phyloP scores from a whole-genome alignment of 2,888 invertebrate species.

The Himalopsyche japonica region DNA sequence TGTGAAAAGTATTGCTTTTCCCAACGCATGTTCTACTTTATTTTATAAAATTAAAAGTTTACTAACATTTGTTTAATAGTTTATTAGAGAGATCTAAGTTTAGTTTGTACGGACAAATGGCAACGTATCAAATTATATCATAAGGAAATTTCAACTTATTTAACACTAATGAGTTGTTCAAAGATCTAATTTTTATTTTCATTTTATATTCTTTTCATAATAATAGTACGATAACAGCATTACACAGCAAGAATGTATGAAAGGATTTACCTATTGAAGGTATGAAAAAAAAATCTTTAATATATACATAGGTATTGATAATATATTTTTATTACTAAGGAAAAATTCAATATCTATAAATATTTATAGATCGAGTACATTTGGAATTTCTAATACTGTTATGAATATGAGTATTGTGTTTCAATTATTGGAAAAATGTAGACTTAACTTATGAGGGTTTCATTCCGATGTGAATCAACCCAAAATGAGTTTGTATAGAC shows the following conservation, averaged over 20 bases:
- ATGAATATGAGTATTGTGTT: too few relatives aligned
- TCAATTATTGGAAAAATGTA: too few relatives aligned
- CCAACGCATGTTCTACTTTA: not conserved
- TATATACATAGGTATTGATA: not conserved
- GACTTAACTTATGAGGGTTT: too few relatives aligned
- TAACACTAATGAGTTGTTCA: not conserved
- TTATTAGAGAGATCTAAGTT: not conserved
- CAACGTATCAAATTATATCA: not conserved
- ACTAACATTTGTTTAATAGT: not conserved
- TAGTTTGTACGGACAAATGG: not conserved
- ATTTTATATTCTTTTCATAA: not conserved
- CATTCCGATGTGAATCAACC: too few relatives aligned
- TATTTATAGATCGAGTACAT: too few relatives aligned
- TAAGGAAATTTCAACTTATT: not conserved
- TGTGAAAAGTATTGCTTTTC: not conserved
- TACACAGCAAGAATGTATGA: too few relatives aligned
- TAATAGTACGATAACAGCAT: too few relatives aligned
- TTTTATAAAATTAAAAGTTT: not conserved
- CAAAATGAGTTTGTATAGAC: too few relatives aligned
- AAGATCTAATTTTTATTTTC: not conserved
- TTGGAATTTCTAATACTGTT: too few relatives aligned
- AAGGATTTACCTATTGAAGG: too few relatives aligned
- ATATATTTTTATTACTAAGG: not conserved
- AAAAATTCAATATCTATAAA: too few relatives aligned
- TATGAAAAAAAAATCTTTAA: too few relatives aligned